phyloP scores from a whole-genome alignment of 1,140 invertebrate species.

The Cydia splendana region DNA sequence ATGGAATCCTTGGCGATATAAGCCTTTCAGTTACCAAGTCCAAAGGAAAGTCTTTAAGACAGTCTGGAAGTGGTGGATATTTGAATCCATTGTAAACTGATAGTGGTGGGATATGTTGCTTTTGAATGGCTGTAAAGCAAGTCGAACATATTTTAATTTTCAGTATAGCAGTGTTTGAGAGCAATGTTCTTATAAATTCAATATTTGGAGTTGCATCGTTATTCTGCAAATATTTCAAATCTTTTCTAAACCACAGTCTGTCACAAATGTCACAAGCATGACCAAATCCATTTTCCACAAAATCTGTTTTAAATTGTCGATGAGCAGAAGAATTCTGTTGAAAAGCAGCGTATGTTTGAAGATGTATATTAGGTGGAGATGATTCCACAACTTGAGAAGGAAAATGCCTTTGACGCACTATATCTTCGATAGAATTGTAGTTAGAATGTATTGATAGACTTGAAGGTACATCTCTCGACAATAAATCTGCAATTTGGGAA shows the following conservation, averaged over 20 bases:
- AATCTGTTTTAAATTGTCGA: background rate
- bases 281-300: slow-evolving; percentile 40
- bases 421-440: slow-evolving; percentile 27
- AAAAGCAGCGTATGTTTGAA: slow-evolving; percentile 1
- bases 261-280: slow-evolving; percentile 51
- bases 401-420: slow-evolving; percentile 2
- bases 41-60: slow-evolving; percentile 47
- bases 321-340: too few relatives aligned
- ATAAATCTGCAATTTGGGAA: slow-evolving; percentile 8
- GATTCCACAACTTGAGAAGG: slow-evolving; percentile 10
- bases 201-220: slow-evolving; percentile 28
- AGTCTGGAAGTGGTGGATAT: slow-evolving; percentile 47
- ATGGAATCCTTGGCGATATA: slow-evolving; percentile 58
- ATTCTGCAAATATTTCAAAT: slow-evolving; percentile 42
- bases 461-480: background rate
- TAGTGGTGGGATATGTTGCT: slow-evolving; percentile 51
- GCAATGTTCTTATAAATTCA: slow-evolving; percentile 40
- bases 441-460: slow-evolving; percentile 26
- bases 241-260: slow-evolving; percentile 53
- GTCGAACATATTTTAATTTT: slow-evolving; percentile 41
- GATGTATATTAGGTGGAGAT: slow-evolving; percentile 27
- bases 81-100: slow-evolving; percentile 42
- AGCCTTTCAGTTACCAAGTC: slow-evolving; percentile 64
- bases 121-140: slow-evolving; percentile 34
- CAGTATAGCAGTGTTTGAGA: background rate